Evolutionary conservation across 2,888 invertebrate genomes (phyloP).

Genomic region (Mythimna impura): DNA sequence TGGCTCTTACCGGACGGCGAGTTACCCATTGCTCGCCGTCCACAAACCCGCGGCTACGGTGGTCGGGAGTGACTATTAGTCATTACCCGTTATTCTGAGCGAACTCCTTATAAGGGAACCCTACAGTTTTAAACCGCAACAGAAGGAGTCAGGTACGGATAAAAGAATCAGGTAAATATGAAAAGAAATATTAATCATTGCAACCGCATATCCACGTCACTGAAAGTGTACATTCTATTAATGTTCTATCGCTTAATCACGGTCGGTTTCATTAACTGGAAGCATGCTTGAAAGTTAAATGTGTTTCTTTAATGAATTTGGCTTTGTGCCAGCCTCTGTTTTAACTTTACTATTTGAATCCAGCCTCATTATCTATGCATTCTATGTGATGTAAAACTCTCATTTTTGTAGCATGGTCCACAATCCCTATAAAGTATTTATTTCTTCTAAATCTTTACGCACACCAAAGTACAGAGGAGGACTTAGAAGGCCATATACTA

Average conservation of each 20-base stretch:
- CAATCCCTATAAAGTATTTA: neutral
- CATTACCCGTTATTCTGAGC: neutral
- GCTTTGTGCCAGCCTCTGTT: slow-evolving; percentile 22
- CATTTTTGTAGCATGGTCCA: neutral
- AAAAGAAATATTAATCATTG: neutral
- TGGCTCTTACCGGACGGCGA: too few species aligned
- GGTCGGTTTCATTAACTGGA: slow-evolving; percentile 7
- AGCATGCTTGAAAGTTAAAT: slow-evolving; percentile 24
- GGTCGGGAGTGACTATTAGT: neutral
- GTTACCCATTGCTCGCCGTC: too few species aligned
- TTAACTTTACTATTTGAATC: slow-evolving; percentile 21
- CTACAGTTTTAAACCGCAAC: slow-evolving; percentile 16
- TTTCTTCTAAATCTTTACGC: too few species aligned
- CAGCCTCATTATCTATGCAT: slow-evolving; percentile 7
- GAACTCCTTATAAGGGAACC: neutral
- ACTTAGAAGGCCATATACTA: neutral
- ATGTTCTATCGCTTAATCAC: slow-evolving; percentile 13
- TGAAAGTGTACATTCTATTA: slow-evolving; percentile 7
- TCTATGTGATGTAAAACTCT: slow-evolving; percentile 4
- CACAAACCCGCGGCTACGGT: too few species aligned
- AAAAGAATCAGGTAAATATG: too few species aligned
- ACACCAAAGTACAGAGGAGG: too few species aligned
- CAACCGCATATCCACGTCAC: slow-evolving; percentile 14
- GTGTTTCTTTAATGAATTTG: slow-evolving; percentile 34
- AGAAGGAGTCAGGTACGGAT: neutral